Percentiles rank a stretch among this genome's conserved stretches.
phyloP scores from a whole-genome alignment of 2,797 vertebrate species.

The Rhinella marina region DNA sequence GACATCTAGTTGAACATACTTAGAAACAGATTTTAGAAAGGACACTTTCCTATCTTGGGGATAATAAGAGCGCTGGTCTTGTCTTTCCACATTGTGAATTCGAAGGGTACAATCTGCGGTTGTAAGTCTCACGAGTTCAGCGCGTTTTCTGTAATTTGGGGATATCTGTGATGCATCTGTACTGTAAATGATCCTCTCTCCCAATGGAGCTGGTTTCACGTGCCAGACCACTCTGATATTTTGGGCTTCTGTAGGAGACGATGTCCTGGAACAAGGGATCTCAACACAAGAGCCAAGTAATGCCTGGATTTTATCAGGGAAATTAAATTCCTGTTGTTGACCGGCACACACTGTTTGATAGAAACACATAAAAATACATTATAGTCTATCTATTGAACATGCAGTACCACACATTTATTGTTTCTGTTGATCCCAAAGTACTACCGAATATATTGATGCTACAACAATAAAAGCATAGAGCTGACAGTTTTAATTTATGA shows the following conservation, averaged over 20 bases:
- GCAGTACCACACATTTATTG: too few species aligned
- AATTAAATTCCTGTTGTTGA: conserved; percentile 6
- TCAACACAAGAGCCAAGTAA: conserved; percentile 44
- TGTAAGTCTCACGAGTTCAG: background rate
- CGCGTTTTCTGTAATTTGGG: background rate
- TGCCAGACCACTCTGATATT: conserved; percentile 2
- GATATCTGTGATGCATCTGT: background rate
- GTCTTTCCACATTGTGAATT: background rate
- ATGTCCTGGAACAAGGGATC: conserved; percentile 17
- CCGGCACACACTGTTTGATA: background rate
- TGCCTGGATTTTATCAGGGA: conserved; percentile 11
- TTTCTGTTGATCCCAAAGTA: too few species aligned
- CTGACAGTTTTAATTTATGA: too few species aligned
- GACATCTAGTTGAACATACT: background rate
- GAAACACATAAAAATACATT: background rate
- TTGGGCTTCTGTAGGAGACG: too few species aligned
- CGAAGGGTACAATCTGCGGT: background rate
- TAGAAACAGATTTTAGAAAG: rapidly evolving
- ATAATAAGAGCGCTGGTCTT: background rate
- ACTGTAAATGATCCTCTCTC: background rate
- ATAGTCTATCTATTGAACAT: background rate
- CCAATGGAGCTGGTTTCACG: too few species aligned
- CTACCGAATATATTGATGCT: too few species aligned
- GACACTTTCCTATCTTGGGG: background rate
- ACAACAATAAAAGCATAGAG: too few species aligned